These are phyloP conservation scores for Drosophila algonquin DNA, from an alignment of 2,888 invertebrate genomes.

Conservation along the genomic window DNA sequence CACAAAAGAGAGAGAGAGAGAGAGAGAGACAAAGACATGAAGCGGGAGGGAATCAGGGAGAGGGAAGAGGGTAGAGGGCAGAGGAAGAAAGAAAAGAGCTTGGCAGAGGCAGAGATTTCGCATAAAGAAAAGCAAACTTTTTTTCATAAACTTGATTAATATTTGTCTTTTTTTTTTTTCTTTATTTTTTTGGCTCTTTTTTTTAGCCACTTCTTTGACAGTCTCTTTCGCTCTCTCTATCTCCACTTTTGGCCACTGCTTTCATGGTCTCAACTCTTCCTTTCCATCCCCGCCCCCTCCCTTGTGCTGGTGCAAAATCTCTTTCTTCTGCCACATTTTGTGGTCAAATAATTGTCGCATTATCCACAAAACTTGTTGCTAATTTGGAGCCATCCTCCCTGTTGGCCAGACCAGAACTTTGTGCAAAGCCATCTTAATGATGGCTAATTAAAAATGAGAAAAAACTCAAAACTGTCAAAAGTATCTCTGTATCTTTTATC, in stretches of 20 bases:
- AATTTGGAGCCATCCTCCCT: conserved; percentile 60
- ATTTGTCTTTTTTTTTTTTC: conserved; percentile 8
- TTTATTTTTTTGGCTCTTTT: conserved; percentile 33
- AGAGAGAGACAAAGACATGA: not conserved
- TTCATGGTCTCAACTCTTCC: conserved; percentile 1
- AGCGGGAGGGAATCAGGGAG: too few species aligned
- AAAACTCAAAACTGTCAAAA: conserved; percentile 49
- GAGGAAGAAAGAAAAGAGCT: too few species aligned
- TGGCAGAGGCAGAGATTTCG: conserved; percentile 33
- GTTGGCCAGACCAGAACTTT: conserved; percentile 31
- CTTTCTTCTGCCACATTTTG: conserved; percentile 9
- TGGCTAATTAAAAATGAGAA: conserved; percentile 79
- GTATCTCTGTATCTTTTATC: conserved; percentile 56
- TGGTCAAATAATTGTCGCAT: conserved; percentile 59
- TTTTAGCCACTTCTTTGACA: not conserved
- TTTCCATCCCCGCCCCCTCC: too few species aligned
- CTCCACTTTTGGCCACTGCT: conserved; percentile 11
- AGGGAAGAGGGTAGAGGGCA: too few species aligned
- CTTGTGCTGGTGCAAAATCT: too few species aligned
- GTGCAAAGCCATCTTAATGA: conserved; percentile 45
- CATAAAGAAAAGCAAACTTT: conserved; percentile 38
- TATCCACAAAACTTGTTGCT: conserved; percentile 69
- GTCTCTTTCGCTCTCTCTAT: conserved; percentile 14
- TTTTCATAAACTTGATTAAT: conserved; percentile 49
- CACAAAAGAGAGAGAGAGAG: conserved; percentile 17